Evolutionary conservation across 1,140 invertebrate genomes (phyloP).

Genomic region (Batillaria attramentaria): DNA sequence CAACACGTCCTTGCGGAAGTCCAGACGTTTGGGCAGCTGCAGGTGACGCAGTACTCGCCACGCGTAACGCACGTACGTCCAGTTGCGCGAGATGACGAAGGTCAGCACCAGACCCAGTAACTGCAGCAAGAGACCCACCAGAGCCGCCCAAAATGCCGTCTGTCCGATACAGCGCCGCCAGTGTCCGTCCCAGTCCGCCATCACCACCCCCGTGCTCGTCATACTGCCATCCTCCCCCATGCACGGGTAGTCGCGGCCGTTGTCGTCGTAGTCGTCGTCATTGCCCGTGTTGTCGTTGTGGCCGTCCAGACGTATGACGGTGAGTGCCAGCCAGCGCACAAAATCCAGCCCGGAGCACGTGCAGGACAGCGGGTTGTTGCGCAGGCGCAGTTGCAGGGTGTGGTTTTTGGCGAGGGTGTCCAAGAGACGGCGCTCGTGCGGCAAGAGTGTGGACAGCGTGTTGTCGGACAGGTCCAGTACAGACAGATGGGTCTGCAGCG

Average conservation of each 20-base stretch:
- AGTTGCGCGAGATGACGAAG: slow-evolving; percentile 12
- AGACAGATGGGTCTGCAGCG: background rate
- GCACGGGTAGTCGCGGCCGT: slow-evolving; percentile 21
- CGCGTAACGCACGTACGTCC: background rate
- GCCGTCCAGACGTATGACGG: slow-evolving; percentile 11
- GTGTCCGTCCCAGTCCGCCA: slow-evolving; percentile 6
- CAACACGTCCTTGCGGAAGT: slow-evolving; percentile 6
- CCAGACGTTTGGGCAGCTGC: background rate
- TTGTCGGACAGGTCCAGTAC: slow-evolving; percentile 19
- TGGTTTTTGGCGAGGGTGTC: slow-evolving; percentile 6
- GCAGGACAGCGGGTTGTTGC: slow-evolving; percentile 21
- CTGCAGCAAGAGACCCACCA: slow-evolving; percentile 20
- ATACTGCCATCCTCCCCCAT: slow-evolving; percentile 8
- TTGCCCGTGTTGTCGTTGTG: slow-evolving; percentile 1
- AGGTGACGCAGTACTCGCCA: slow-evolving; percentile 15
- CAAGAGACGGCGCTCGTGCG: background rate
- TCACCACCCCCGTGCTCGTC: slow-evolving; percentile 2
- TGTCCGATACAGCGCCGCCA: slow-evolving; percentile 20
- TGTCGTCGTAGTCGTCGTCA: slow-evolving; percentile 27
- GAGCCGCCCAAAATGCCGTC: background rate
- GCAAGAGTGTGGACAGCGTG: background rate
- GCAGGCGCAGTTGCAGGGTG: slow-evolving; percentile 19
- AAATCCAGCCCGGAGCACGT: slow-evolving; percentile 23
- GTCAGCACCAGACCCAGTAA: slow-evolving; percentile 2
- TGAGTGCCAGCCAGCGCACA: slow-evolving; percentile 2